Conservation (phyloP, 2,113 vertebrate species). For the Thermophis baileyi region DNA sequence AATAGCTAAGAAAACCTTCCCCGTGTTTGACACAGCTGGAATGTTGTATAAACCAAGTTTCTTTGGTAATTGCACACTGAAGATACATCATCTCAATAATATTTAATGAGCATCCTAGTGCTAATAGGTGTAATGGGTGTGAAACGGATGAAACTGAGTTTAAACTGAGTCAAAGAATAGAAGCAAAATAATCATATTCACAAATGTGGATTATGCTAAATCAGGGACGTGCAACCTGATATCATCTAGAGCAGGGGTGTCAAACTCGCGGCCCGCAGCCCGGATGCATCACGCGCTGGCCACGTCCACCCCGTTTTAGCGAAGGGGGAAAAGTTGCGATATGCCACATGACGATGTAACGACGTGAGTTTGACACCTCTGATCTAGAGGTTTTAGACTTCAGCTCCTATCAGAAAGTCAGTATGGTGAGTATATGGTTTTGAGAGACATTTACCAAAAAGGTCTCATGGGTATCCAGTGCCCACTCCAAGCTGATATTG, state of each 20-base stretch:
- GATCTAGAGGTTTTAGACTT: background rate
- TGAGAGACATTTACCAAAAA: background rate
- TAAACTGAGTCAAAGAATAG: background rate
- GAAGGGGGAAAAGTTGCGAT: no score
- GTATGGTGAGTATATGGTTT: background rate
- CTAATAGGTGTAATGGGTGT: background rate
- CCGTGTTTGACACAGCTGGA: background rate
- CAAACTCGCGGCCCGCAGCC: no score
- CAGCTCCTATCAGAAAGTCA: background rate
- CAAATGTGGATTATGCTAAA: background rate
- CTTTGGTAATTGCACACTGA: background rate
- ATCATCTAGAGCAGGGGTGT: no score
- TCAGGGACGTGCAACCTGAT: background rate
- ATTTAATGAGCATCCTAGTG: background rate
- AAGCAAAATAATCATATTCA: background rate
- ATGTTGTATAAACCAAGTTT: background rate
- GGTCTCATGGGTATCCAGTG: background rate
- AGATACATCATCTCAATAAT: background rate
- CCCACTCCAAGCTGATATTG: background rate
- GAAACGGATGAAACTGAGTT: background rate
- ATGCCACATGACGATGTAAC: no score
- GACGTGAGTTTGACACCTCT: no score
- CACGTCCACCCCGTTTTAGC: no score
- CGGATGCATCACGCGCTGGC: no score
- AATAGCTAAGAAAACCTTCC: background rate